Percentiles rank a stretch among this genome's conserved stretches.
These are phyloP conservation scores for Drosophila fulvimacula DNA, from an alignment of 2,888 invertebrate genomes.

Conservation along the genomic window DNA sequence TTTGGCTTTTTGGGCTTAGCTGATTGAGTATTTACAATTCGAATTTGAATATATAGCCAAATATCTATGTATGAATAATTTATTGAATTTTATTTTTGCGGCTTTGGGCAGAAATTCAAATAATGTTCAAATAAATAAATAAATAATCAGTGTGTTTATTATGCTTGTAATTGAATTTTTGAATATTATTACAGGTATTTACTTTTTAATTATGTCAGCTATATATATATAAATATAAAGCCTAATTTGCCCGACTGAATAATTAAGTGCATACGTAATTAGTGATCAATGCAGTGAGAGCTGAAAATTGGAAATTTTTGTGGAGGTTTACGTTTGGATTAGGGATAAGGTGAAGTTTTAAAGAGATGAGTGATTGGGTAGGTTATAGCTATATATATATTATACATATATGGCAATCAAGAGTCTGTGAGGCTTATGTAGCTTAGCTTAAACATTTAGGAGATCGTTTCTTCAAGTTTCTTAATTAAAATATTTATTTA, in stretches of 20 bases:
- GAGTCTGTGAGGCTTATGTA: too few relatives aligned
- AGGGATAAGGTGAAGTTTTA: too few relatives aligned
- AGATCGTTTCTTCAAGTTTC: too few relatives aligned
- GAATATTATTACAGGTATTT: slow-evolving; percentile 6
- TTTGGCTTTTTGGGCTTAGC: neutral
- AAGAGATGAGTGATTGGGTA: too few relatives aligned
- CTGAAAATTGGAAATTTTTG: neutral
- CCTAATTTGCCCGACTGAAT: neutral
- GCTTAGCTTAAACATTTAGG: too few relatives aligned
- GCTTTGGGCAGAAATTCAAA: neutral
- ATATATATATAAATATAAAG: neutral
- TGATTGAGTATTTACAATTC: neutral
- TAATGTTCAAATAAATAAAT: neutral
- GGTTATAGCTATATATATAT: neutral
- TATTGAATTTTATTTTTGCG: neutral
- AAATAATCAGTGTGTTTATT: slow-evolving; percentile 6
- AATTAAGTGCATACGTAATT: neutral
- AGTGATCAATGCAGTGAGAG: neutral
- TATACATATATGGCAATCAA: too few relatives aligned
- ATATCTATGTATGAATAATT: slow-evolving; percentile 5
- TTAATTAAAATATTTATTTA: too few relatives aligned
- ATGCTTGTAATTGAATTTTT: neutral
- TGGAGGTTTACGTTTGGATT: neutral
- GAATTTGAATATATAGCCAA: slow-evolving; percentile 1
- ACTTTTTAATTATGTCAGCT: neutral